Evolutionary conservation across 2,888 invertebrate species (phyloP), one percentile per base, ranked within the genome.

Genomic region (Caradrina clavipalpis): DNA sequence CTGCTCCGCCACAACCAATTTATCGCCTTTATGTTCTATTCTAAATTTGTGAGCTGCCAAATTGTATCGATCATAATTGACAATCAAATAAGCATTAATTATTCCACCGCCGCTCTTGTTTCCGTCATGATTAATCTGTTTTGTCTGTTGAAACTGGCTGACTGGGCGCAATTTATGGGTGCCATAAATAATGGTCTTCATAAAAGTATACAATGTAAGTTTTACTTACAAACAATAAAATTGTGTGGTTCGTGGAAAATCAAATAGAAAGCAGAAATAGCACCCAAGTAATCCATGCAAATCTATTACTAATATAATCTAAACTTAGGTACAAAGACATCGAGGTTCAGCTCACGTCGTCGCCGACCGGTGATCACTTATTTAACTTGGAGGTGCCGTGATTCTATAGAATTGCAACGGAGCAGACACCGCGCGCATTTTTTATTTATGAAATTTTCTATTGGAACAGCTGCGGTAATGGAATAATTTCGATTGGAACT

Each of bases 361-460:
- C 87, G 82, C 71, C 90, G 90, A 87, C 91, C 92, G 92, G 93
- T 94, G 94, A 95, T 95, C 94, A 94, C 93, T 95, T 95, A 95
- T 95, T 95, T 95, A 95, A 93, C 95, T 93, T 90, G 86, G 88
- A 89, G 91, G 88, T 90, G 90, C 90, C 90, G 93, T 95, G 95
- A 95, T 96, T 95, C 91, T 86, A 92, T 90, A 92, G 93, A 94
- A 95, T 91, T 90, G 90, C 92, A 91, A 81, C 88, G 89, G 85
- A 90, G 89, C 90, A 91, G 90, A 90, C 92, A 84, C 87, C 84
- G 84, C 80, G 83, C 84, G 89, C 90, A 92, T 92, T 94, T 93
- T 91, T 93, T 94, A 94, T 95, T 95, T 94, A 94, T 93, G 90
- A 93, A 91, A 88, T 93, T 92, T 91, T 90, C 90, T 92, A 91